These are phyloP conservation scores for Castor canadensis DNA, from an alignment of 2,113 vertebrate genomes.

Conservation along the genomic window DNA sequence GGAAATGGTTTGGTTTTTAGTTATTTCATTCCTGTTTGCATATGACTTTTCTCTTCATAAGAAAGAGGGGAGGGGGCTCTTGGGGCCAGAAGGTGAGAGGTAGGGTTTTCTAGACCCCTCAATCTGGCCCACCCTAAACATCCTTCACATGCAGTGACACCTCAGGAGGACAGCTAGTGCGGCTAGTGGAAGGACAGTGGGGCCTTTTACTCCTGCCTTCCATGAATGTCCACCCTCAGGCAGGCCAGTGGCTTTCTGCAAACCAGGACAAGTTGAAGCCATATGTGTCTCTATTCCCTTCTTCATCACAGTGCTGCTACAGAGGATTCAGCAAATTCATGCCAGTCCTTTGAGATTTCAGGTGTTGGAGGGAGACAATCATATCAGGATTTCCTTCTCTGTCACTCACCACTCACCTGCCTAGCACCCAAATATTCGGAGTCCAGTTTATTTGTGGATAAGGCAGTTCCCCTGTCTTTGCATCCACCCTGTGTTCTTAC, in stretches of 20 bases:
- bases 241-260: constrained; percentile 57
- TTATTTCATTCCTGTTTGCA: not conserved
- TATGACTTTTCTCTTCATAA: not conserved
- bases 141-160: not conserved
- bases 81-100: not conserved
- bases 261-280: constrained; percentile 54
- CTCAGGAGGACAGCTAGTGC: constrained; percentile 37
- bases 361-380: not conserved
- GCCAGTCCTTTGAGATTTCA: not conserved
- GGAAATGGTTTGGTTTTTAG: not conserved
- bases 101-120: not conserved
- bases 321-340: not conserved
- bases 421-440: not conserved
- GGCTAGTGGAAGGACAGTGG: not conserved
- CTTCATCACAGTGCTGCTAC: not conserved
- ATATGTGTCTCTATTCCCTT: constrained; percentile 2
- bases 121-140: not conserved
- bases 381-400: not conserved
- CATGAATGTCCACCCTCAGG: constrained; percentile 59
- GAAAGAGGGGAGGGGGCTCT: too few species aligned
- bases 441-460: not conserved
- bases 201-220: constrained; percentile 55
- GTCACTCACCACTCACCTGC: not conserved
- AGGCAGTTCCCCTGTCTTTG: too few species aligned
- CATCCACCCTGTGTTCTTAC: not conserved